phyloP scores from a whole-genome alignment of 2,113 vertebrate species.

The Rhinoderma darwinii region DNA sequence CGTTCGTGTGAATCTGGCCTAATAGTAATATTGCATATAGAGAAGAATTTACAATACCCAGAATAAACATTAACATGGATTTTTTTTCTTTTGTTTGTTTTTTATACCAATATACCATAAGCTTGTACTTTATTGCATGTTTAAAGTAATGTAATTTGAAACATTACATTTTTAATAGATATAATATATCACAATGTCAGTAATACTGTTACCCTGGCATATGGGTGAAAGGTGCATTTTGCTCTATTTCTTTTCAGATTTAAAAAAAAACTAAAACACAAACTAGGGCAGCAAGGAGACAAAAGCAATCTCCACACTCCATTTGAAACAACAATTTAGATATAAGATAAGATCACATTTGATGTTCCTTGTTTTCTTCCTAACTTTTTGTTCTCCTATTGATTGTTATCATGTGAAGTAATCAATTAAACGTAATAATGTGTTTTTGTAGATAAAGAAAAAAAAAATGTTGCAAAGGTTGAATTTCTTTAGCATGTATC shows the following conservation, averaged over 20 bases:
- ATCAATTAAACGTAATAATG: constrained; percentile 39
- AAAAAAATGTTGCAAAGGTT: constrained; percentile 29
- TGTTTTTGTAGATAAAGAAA: constrained; percentile 35
- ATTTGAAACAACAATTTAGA: constrained; percentile 50
- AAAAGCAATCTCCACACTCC: constrained; percentile 44
- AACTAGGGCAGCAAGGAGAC: neutral
- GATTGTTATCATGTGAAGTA: constrained; percentile 50
- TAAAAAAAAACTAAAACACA: neutral
- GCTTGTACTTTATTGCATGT: neutral
- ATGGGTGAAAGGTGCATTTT: neutral
- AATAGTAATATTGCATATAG: no score
- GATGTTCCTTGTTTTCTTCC: constrained; percentile 52
- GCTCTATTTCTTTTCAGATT: constrained; percentile 6
- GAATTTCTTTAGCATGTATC: neutral
- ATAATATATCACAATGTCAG: neutral
- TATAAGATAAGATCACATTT: constrained; percentile 49
- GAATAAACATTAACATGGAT: no score
- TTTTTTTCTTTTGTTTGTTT: neutral
- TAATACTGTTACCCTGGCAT: neutral
- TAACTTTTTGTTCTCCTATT: constrained; percentile 49
- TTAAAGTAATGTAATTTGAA: neutral
- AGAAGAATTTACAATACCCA: no score
- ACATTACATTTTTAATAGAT: constrained; percentile 2
- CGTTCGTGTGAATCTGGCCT: no score
- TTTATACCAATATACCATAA: neutral